These are phyloP conservation scores for Syngnathus floridae DNA, from an alignment of 2,113 vertebrate genomes.

Conservation along the genomic window DNA sequence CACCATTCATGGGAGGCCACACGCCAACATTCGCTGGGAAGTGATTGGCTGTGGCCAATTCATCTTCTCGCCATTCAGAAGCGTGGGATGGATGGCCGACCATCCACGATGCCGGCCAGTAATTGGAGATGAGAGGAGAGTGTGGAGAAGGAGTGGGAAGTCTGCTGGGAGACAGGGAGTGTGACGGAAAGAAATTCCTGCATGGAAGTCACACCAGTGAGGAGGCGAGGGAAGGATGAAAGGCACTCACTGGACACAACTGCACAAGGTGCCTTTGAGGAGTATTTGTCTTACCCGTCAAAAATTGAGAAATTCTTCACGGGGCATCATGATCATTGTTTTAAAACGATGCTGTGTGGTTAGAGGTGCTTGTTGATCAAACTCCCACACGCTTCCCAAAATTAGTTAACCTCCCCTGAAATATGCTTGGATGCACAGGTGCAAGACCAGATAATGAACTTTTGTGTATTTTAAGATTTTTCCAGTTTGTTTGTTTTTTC, in stretches of 20 bases:
- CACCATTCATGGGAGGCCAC: constrained; percentile 21
- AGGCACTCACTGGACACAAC: neutral
- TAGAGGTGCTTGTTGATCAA: neutral
- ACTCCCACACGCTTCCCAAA: too few species aligned
- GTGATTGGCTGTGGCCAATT: constrained; percentile 21
- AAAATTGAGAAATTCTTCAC: neutral
- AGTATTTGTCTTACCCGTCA: neutral
- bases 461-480: too few species aligned
- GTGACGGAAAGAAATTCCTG: constrained; percentile 38
- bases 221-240: constrained; percentile 12
- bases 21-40: constrained; percentile 14
- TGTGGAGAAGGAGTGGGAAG: constrained; percentile 31
- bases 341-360: too few species aligned
- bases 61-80: constrained; percentile 18
- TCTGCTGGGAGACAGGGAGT: constrained; percentile 18
- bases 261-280: neutral
- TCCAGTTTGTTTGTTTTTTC: too few species aligned
- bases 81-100: constrained; percentile 19
- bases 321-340: neutral
- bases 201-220: constrained; percentile 29
- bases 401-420: too few species aligned
- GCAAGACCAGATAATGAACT: too few species aligned
- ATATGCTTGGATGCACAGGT: too few species aligned
- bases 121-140: constrained; percentile 37
- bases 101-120: constrained; percentile 39